A percentile compares a stretch with the other conserved stretches of the same genome.
These are phyloP conservation scores for Tamias sibiricus DNA, from an alignment of 2,113 vertebrate species.

Conservation along the genomic window DNA sequence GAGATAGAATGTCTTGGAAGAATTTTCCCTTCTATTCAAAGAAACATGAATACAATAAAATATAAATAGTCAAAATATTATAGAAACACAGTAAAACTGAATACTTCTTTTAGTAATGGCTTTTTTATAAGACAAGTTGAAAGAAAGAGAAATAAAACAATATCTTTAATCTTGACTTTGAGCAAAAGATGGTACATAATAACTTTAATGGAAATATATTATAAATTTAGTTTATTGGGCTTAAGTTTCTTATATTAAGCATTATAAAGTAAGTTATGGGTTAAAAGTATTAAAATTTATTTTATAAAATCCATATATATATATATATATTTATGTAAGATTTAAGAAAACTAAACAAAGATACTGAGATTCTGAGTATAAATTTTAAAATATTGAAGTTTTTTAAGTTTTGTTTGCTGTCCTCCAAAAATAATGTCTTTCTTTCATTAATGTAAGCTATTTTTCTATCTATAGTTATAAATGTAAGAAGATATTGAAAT, in stretches of 20 bases:
- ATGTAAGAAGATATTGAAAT: background rate
- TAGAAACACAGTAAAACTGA: background rate
- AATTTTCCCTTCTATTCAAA: background rate
- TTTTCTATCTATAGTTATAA: background rate
- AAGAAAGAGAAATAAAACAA: background rate
- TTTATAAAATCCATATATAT: background rate
- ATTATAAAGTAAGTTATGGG: background rate
- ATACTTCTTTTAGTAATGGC: background rate
- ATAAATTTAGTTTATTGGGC: background rate
- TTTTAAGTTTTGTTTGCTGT: background rate
- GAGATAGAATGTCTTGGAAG: background rate
- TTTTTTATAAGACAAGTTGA: background rate
- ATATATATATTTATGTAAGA: background rate
- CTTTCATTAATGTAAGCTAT: background rate
- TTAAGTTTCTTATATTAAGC: background rate
- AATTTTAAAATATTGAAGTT: background rate
- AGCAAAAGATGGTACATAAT: background rate
- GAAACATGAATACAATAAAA: background rate
- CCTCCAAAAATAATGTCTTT: slow-evolving; percentile 32
- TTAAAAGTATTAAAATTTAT: background rate
- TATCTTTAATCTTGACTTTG: slow-evolving; percentile 17
- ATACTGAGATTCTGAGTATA: background rate
- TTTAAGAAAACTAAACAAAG: background rate
- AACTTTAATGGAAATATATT: background rate
- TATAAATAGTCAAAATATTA: background rate